Conservation (phyloP, 2,797 vertebrate species). For the Sebastes wilsoni region DNA sequence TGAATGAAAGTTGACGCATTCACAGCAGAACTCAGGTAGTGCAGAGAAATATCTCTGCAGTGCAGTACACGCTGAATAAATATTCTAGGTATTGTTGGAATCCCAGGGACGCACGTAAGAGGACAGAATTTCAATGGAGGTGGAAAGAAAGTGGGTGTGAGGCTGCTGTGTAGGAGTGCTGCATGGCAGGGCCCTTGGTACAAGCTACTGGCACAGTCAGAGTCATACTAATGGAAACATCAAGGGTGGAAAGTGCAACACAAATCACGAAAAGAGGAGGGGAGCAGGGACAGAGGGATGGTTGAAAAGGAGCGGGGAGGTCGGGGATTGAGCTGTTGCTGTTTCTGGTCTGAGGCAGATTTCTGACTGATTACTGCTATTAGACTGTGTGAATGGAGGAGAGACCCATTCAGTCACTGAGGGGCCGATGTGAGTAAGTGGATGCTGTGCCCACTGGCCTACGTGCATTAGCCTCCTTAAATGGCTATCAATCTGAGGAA, state of each 20-base stretch:
- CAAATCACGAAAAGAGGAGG: slow-evolving; percentile 57
- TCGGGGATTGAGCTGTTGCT: slow-evolving; percentile 29
- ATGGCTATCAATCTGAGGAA: slow-evolving; percentile 63
- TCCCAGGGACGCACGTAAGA: slow-evolving; percentile 32
- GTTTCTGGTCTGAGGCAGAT: slow-evolving; percentile 43
- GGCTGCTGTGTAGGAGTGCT: slow-evolving; percentile 38
- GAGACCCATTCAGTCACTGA: slow-evolving; percentile 36
- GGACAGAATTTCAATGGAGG: slow-evolving; percentile 46
- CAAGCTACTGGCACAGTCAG: slow-evolving; percentile 13
- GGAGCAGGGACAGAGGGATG: background rate
- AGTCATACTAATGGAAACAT: slow-evolving; percentile 60
- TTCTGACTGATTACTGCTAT: slow-evolving; percentile 62
- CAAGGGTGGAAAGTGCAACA: slow-evolving; percentile 50
- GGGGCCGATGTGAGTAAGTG: slow-evolving; percentile 19
- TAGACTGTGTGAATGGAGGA: slow-evolving; percentile 47
- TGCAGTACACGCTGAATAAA: slow-evolving; percentile 19
- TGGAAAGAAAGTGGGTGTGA: slow-evolving; percentile 1
- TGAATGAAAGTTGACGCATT: slow-evolving; percentile 12
- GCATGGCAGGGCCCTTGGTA: slow-evolving; percentile 27
- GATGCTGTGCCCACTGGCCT: slow-evolving; percentile 20
- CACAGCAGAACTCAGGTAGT: background rate
- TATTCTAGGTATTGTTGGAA: slow-evolving; percentile 32
- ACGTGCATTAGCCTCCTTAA: slow-evolving; percentile 61
- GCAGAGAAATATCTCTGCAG: slow-evolving; percentile 20
- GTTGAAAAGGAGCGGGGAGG: slow-evolving; percentile 13